Conservation (phyloP, 2,113 vertebrate species). For the Athene noctua region DNA sequence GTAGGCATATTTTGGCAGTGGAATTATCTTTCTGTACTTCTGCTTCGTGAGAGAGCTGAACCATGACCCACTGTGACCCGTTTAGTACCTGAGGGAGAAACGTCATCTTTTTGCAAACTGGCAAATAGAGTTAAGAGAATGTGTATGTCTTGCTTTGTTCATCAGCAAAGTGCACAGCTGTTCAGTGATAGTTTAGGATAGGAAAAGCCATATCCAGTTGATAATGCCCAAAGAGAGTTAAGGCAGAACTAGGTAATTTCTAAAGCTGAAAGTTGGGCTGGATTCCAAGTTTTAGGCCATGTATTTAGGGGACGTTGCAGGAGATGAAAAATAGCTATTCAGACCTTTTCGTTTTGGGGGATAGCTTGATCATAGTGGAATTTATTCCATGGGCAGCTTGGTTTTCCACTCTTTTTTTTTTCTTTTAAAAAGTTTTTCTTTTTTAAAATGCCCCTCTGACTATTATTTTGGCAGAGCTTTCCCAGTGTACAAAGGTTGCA, state of each 20-base stretch:
- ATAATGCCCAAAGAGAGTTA: neutral
- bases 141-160: neutral
- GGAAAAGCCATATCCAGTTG: neutral
- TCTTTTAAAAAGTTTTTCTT: too few relatives aligned
- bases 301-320: neutral
- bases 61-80: neutral
- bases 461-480: neutral
- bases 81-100: neutral
- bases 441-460: neutral
- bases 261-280: neutral
- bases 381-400: neutral
- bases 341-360: neutral
- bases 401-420: neutral
- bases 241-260: neutral
- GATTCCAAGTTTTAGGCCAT: neutral
- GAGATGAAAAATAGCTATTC: neutral
- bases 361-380: neutral
- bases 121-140: neutral
- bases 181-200: neutral
- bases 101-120: neutral
- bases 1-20: neutral
- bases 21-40: neutral
- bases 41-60: neutral
- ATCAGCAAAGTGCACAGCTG: neutral
- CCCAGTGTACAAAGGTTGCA: neutral